Evolutionary conservation across 2,888 invertebrate species (phyloP).

Genomic region (Trichopria drosophilae): DNA sequence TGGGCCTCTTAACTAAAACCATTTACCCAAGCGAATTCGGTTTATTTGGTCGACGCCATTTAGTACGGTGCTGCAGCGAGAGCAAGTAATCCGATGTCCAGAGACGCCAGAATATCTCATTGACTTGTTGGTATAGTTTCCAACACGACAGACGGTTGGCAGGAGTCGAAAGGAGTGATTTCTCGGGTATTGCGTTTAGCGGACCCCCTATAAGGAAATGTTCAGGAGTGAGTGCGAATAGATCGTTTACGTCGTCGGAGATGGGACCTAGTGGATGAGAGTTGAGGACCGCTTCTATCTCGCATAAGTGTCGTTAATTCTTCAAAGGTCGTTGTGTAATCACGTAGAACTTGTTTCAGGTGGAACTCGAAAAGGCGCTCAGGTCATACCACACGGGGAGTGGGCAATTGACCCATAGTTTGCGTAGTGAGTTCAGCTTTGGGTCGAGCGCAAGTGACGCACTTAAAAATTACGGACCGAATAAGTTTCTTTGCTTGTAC

Average conservation of each 20-base stretch:
- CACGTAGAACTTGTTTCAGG: slow-evolving; percentile 31
- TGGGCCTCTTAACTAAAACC: too few relatives aligned
- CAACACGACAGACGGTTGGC: slow-evolving; percentile 2
- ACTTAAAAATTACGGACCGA: too few relatives aligned
- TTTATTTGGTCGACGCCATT: slow-evolving; percentile 2
- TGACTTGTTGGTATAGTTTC: too few relatives aligned
- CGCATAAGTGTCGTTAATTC: slow-evolving; percentile 31
- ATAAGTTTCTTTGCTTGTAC: too few relatives aligned
- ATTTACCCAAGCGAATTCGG: slow-evolving; percentile 2
- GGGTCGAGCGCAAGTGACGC: too few relatives aligned
- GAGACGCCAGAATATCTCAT: too few relatives aligned
- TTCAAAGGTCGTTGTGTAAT: slow-evolving; percentile 35
- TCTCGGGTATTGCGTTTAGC: slow-evolving; percentile 5
- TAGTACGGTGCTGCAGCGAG: too few relatives aligned
- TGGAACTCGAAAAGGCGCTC: too few relatives aligned
- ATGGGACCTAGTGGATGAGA: slow-evolving; percentile 12
- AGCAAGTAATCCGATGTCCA: too few relatives aligned
- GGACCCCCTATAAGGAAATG: slow-evolving; percentile 39
- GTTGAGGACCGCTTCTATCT: slow-evolving; percentile 32
- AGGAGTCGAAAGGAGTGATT: not conserved
- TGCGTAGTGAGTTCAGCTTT: not conserved
- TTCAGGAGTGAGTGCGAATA: slow-evolving; percentile 32
- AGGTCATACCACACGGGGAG: too few relatives aligned
- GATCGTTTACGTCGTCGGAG: slow-evolving; percentile 23
- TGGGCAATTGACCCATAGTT: too few relatives aligned